Evolutionary conservation across 2,797 vertebrate genomes (phyloP).

Genomic region (Neolamprologus multifasciatus): DNA sequence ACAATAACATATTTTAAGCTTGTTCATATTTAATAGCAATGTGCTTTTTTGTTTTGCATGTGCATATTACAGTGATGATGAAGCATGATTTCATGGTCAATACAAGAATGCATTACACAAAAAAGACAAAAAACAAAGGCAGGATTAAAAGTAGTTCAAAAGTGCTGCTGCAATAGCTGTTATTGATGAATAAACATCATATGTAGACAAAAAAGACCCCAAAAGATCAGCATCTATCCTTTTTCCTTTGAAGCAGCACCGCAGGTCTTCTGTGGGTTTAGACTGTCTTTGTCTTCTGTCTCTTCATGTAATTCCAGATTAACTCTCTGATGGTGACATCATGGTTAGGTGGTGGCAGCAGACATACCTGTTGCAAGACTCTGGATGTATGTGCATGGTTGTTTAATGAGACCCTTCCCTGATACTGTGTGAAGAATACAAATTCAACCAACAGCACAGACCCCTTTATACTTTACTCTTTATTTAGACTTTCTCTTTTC

Average conservation of each 20-base stretch:
- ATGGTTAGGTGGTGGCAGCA: not conserved
- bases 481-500: not conserved
- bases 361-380: not conserved
- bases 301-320: not conserved
- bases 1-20: rapidly evolving
- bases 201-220: not conserved
- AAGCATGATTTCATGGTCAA: not conserved
- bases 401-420: not conserved
- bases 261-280: not conserved
- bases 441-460: not conserved
- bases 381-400: not conserved
- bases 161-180: not conserved
- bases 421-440: not conserved
- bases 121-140: not conserved
- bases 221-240: not conserved
- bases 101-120: not conserved
- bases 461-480: not conserved
- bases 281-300: not conserved
- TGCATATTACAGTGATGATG: not conserved
- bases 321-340: not conserved
- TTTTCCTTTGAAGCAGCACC: not conserved
- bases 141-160: not conserved
- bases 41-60: not conserved
- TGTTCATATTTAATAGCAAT: not conserved
- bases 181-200: not conserved